Base-by-base conservation (phyloP, 2,797 vertebrate species). In the Anniella stebbinsi region DNA sequence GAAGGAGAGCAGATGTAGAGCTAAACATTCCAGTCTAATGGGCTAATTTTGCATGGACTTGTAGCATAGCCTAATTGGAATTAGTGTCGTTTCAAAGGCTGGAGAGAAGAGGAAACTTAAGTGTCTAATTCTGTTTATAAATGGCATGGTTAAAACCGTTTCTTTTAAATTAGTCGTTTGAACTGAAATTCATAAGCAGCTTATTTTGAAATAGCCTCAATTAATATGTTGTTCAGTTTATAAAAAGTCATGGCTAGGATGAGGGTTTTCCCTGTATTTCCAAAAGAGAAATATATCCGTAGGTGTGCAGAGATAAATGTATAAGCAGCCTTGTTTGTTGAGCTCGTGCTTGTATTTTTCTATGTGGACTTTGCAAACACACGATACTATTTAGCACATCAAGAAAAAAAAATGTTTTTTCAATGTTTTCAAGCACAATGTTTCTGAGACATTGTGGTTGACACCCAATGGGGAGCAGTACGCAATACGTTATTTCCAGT, bases 11-110 rank as follows among this genome's bases (percentile, higher is more conserved):
- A 87, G 84, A 90, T 82, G 69, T 33, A 67, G 57, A 75, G 69
- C 25, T 45, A 67, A 73, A 63, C 89, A 90, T 90, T 87, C 84
- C 84, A 82, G 69, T 87, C 84, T 87, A 90, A 87, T 87, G 69
- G 78, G 69, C 85, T 90, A 36, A 87, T 90, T 90, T 87, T 76
- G 84, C 78, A 75, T 38, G 84, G 84, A 82, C 84, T 81, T 76
- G 77, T 81, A 66, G 69, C 69, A 51, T 2, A 66, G 41, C 28
- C 84, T 76, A 51, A 82, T 76, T 82, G 57, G 89, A 87, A 90
- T n/a, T 66, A 51, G 78, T 73, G 21, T 48, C 36, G 11, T 75
- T 87, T 90, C 69, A 87, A 87, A 90, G 69, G 54, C 21, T 33
- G 41, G 51, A 80, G 57, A 67, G 57, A 63, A 75, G 25, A 87